Evolutionary conservation across 2,113 vertebrate genomes (phyloP), one percentile per base, ranked within the genome.

Genomic region (Origma solitaria): DNA sequence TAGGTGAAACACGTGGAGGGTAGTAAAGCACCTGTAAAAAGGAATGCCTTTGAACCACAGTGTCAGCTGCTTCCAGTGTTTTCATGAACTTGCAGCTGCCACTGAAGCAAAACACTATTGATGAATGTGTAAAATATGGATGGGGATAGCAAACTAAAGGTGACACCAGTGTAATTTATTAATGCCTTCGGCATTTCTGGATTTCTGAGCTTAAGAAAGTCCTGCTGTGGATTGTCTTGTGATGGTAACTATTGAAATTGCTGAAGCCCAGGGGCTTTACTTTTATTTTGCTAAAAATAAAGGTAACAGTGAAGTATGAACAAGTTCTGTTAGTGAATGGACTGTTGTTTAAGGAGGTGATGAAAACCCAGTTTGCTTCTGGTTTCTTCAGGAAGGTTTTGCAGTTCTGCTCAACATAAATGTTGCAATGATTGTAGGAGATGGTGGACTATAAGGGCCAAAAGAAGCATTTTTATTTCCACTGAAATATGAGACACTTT

Each of bases 51-150:
- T 73, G n/a, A 90, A 45, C 14, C 14, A n/a, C 6, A 44, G 12
- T 15, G 20, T 60, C 71, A 76, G 40, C 31, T 75, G 40, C 23
- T 68, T 47, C 58, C 53, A 47, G 12, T 23, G 7, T 54, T 71
- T 66, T 50, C 56, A 42, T 47, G 33, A 72, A 69, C 8, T 0
- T 65, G 35, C 60, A 85, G 37, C 60, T 93, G 54, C 50, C 16
- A 50, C 27, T 78, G 85, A 76, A 87, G 40, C 33, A 78, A 65
- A 82, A 76, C 1, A 0, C 5, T 20, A 37, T 30, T 86, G 85
- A 81, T 90, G 50, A 65, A 86, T 27, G 11, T 70, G 79, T 90
- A 58, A 93, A 88, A 73, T 79, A 93, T 54, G 10, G 50, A 80
- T 66, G 9, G 50, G 25, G 19, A 58, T 31, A 38, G 38, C 23